Base-by-base conservation (phyloP, 2,888 invertebrate species). In the Caradrina kadenii region DNA sequence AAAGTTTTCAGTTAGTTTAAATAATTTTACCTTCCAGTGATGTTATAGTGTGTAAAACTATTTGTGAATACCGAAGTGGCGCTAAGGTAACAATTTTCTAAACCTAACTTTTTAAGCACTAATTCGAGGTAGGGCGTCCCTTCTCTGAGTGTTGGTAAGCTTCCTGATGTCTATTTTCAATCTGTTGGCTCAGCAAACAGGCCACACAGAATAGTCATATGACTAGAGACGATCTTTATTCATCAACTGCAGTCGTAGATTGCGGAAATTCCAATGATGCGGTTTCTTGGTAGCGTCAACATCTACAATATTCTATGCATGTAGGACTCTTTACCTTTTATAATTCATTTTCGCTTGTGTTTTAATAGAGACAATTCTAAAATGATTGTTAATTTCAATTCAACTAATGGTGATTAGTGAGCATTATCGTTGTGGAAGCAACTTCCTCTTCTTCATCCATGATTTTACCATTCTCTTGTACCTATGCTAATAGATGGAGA, bases 241-340 rank as follows among this genome's bases (percentile, higher is more conserved):
- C 88, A 88, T 89, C 89, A 87, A 88, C 85, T 86, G 82, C 83
- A 85, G 83, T 87, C 86, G 78, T 79, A 87, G 87, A 90, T 90
- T 90, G 87, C 84, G 85, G 86, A 89, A 87, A 88, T 85, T 83
- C 75, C 82, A 81, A 81, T 87, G 84, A 86, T 80, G 61, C 55
- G 66, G 71, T 45, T 31, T n/a, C 63, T 73, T 55, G 21, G 62
- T 77, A 65, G 53, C 55, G 53, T 61, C 53, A 63, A 55, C 76
- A 26, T 35, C 45, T 42, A 53, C 39, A 64, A 52, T 45, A 68
- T 53, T 49, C 2, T 79, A 17, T 48, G 11, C 31, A 15, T 11
- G 10, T 35, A 11, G 2, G 26, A 53, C 26, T 42, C 21, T 53
- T 11, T 26, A 49, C 19, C 15, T 55, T 10, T 22, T 39, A 17